Percentiles rank a stretch among this genome's conserved stretches.
Evolutionary conservation across 2,888 invertebrate genomes (phyloP).

Genomic region (Drosophila mercatorum): DNA sequence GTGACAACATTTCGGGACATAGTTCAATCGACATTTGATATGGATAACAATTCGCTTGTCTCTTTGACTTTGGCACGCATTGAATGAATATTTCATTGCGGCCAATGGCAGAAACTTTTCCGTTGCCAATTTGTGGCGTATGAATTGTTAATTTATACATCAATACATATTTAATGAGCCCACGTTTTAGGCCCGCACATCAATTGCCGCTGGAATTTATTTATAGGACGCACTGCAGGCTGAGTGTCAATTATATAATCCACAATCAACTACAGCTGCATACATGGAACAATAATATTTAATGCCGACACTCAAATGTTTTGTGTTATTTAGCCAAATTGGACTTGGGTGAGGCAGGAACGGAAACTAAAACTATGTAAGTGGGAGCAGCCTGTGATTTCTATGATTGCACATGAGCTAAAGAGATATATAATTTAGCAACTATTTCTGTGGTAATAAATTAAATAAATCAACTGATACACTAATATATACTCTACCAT

Average conservation of each 20-base stretch:
- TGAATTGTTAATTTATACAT: constrained; percentile 45
- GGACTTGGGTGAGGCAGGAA: not conserved
- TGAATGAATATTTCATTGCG: constrained; percentile 58
- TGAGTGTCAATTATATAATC: not conserved
- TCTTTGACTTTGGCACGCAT: constrained; percentile 58
- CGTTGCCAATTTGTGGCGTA: constrained; percentile 44
- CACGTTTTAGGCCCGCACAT: constrained; percentile 19
- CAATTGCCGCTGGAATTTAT: not conserved
- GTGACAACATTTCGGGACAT: constrained; percentile 30
- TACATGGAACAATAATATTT: not conserved
- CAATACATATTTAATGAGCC: constrained; percentile 50
- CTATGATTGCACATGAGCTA: too few relatives aligned
- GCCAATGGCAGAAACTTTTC: constrained; percentile 31
- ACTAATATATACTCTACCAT: not conserved
- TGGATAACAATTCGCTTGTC: constrained; percentile 30
- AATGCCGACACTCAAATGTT: not conserved
- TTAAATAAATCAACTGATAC: too few relatives aligned
- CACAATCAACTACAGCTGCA: not conserved
- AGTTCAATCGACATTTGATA: constrained; percentile 36
- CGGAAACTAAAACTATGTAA: not conserved
- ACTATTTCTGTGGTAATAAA: too few relatives aligned
- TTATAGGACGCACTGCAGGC: not conserved
- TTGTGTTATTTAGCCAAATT: not conserved
- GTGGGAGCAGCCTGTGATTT: too few relatives aligned
- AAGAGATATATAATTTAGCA: too few relatives aligned